Evolutionary conservation across 2,888 invertebrate species (phyloP).

Genomic region (Drosophila antonietae): DNA sequence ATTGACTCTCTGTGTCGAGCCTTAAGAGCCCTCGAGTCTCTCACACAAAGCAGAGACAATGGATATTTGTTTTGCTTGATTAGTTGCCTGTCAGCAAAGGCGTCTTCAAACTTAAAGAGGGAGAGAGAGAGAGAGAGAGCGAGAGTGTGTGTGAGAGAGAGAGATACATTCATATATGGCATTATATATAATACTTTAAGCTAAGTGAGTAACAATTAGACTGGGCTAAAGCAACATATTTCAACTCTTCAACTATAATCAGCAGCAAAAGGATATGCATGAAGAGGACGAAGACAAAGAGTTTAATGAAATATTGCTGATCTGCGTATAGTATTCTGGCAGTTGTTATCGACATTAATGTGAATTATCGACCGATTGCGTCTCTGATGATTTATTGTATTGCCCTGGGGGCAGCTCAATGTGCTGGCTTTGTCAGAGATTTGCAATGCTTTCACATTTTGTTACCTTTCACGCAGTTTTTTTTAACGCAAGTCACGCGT

Average conservation of each 20-base stretch:
- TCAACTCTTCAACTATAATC: not conserved
- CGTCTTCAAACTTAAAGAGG: not conserved
- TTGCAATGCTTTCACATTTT: conserved; percentile 21
- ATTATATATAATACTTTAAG: not conserved
- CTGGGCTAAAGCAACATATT: not conserved
- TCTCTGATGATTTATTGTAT: not conserved
- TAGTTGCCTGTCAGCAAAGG: conserved; percentile 45
- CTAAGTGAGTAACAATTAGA: not conserved
- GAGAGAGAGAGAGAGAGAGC: too few relatives aligned
- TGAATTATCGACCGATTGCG: conserved; percentile 5
- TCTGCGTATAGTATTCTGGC: not conserved
- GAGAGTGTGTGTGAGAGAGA: too few relatives aligned
- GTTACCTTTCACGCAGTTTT: conserved; percentile 61
- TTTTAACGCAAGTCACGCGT: conserved; percentile 68
- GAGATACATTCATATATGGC: too few relatives aligned
- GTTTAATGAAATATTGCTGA: not conserved
- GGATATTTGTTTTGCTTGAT: conserved; percentile 51
- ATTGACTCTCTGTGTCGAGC: conserved; percentile 12
- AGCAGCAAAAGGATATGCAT: not conserved
- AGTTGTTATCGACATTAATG: conserved; percentile 1
- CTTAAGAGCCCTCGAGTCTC: conserved; percentile 7
- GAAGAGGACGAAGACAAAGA: not conserved
- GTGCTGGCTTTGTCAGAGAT: not conserved
- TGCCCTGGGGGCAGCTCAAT: not conserved
- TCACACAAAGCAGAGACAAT: conserved; percentile 1